Evolutionary conservation across 64 coral and sea anemone genomes (phyloP).

Genomic region (Porites lutea): DNA sequence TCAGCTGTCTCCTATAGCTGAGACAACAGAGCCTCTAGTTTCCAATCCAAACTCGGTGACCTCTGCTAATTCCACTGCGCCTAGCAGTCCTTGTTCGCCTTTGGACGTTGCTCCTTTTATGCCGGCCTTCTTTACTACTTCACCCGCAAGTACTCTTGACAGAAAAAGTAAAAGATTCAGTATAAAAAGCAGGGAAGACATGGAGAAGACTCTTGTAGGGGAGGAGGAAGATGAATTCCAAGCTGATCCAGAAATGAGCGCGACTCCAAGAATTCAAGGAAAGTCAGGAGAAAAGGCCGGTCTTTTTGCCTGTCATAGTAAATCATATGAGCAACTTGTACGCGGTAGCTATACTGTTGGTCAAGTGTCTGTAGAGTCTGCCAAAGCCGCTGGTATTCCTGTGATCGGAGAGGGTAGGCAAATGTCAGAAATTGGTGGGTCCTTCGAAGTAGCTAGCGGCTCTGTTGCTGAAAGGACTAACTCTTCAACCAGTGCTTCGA

Average conservation of each 20-base stretch:
- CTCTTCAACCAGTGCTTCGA: background rate
- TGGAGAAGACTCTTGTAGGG: constrained; percentile 12
- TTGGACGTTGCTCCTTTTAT: constrained; percentile 91
- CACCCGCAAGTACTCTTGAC: constrained; percentile 83
- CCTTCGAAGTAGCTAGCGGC: background rate
- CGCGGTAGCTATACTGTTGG: constrained; percentile 92
- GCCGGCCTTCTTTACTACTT: constrained; percentile 83
- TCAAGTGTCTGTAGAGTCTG: constrained; percentile 75
- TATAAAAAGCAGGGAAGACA: background rate
- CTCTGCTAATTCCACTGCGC: constrained; percentile 74
- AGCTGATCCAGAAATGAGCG: constrained; percentile 34
- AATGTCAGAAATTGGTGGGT: background rate
- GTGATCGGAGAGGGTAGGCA: constrained; percentile 56
- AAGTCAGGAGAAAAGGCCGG: constrained; percentile 17
- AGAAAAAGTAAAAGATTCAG: constrained; percentile 22
- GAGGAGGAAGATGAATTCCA: background rate
- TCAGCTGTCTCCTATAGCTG: constrained; percentile 85
- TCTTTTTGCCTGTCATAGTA: constrained; percentile 42
- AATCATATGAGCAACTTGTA: constrained; percentile 53
- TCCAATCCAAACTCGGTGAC: constrained; percentile 63
- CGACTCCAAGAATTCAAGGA: constrained; percentile 45
- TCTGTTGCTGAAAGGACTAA: background rate
- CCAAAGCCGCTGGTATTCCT: constrained; percentile 96
- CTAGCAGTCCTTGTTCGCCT: constrained; percentile 88
- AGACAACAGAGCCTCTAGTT: constrained; percentile 66